These are phyloP conservation scores for Epinotia brunnichana DNA, from an alignment of 2,888 invertebrate species.

Conservation along the genomic window DNA sequence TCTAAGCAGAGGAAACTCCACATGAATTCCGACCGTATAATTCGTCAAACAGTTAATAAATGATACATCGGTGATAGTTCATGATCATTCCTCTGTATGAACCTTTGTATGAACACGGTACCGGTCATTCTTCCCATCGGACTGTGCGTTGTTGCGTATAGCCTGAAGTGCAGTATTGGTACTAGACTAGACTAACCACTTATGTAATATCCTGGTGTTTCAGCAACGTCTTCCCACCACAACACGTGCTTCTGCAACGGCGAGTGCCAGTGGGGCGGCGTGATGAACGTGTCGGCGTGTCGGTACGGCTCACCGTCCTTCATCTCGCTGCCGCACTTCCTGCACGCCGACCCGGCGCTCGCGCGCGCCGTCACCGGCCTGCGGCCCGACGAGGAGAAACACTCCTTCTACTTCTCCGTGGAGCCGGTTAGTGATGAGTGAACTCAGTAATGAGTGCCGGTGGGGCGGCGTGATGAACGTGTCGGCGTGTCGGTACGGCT, in stretches of 20 bases:
- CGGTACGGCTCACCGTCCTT: slow-evolving; percentile 92
- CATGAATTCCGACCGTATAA: too few relatives aligned
- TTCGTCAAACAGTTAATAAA: too few relatives aligned
- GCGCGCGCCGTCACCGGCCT: slow-evolving; percentile 87
- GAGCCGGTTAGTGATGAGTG: slow-evolving; percentile 85
- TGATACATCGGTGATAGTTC: too few relatives aligned
- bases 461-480: slow-evolving; percentile 90
- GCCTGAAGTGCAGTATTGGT: too few relatives aligned
- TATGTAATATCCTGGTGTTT: slow-evolving; percentile 45
- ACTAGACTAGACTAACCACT: background rate
- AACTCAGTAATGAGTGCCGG: slow-evolving; percentile 85
- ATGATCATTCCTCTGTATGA: too few relatives aligned
- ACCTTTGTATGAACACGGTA: too few relatives aligned
- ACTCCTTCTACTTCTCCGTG: slow-evolving; percentile 89
- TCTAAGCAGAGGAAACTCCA: too few relatives aligned
- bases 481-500: slow-evolving; percentile 90
- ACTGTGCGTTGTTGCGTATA: too few relatives aligned
- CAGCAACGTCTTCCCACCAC: slow-evolving; percentile 83
- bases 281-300: slow-evolving; percentile 90
- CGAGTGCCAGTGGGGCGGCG: slow-evolving; percentile 88
- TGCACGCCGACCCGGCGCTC: slow-evolving; percentile 88
- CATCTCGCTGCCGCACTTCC: slow-evolving; percentile 93
- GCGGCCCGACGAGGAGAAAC: slow-evolving; percentile 86
- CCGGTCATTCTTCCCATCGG: too few relatives aligned
- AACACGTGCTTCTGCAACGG: slow-evolving; percentile 90